phyloP scores from a whole-genome alignment of 2,888 invertebrate species.

The Mylabris sibirica region DNA sequence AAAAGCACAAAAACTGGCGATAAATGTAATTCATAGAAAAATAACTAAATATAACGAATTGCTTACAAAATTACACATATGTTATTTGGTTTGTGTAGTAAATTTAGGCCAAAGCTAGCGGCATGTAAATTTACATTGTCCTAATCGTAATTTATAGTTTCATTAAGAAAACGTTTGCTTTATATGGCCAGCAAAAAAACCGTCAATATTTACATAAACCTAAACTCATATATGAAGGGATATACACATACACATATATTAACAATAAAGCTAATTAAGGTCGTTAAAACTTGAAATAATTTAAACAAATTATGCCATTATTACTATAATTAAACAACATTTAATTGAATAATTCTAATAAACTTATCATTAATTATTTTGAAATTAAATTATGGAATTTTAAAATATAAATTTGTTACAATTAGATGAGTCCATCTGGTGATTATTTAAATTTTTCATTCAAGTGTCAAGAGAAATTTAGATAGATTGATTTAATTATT shows the following conservation, averaged over 20 bases:
- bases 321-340: too few species aligned
- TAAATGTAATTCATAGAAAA: background rate
- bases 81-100: background rate
- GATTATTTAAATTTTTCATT: background rate
- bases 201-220: slow-evolving; percentile 26
- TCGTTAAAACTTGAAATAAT: background rate
- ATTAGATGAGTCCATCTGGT: background rate
- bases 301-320: background rate
- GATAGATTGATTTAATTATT: slow-evolving; percentile 21
- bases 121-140: slow-evolving; percentile 26
- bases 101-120: background rate
- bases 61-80: background rate
- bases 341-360: background rate
- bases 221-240: slow-evolving; percentile 11
- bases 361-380: background rate
- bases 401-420: background rate
- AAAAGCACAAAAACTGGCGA: background rate
- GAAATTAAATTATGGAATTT: background rate
- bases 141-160: slow-evolving; percentile 34
- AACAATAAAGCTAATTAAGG: slow-evolving; percentile 31
- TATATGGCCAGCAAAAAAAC: slow-evolving; percentile 22
- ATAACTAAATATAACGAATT: background rate
- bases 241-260: slow-evolving; percentile 26
- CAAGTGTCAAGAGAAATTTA: background rate
- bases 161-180: slow-evolving; percentile 28